These are phyloP conservation scores for Antennarius striatus DNA, from an alignment of 2,113 vertebrate genomes.

Conservation along the genomic window DNA sequence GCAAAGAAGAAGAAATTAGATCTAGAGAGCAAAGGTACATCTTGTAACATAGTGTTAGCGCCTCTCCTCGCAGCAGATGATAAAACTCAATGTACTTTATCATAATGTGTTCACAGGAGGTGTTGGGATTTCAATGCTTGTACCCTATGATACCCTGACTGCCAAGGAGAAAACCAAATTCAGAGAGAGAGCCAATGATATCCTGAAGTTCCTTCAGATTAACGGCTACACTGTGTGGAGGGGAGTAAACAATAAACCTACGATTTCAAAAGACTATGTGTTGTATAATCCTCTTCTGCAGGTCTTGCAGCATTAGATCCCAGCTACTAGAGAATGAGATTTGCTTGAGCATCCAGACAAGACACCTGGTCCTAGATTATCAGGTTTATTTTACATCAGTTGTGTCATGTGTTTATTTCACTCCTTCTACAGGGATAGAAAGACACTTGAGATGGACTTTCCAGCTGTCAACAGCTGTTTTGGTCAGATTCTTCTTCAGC, in stretches of 20 bases:
- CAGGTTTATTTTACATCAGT: too few relatives aligned
- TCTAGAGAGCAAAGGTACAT: conserved; percentile 88
- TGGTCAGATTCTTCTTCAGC: conserved; percentile 89
- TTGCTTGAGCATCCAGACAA: too few relatives aligned
- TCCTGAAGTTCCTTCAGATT: conserved; percentile 93
- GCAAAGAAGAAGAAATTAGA: conserved; percentile 92
- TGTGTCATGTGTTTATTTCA: conserved; percentile 10
- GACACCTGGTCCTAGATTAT: too few relatives aligned
- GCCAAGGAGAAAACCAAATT: conserved; percentile 92
- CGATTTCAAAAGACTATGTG: conserved; percentile 1
- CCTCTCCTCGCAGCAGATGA: neutral
- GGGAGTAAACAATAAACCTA: conserved; percentile 66
- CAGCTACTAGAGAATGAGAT: too few relatives aligned
- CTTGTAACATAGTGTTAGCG: too few relatives aligned
- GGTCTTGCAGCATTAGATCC: too few relatives aligned
- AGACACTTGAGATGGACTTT: conserved; percentile 86
- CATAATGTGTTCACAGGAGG: conserved; percentile 77
- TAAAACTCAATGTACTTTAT: conserved; percentile 7
- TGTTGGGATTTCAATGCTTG: conserved; percentile 85
- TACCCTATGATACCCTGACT: conserved; percentile 88
- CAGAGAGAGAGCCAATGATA: conserved; percentile 89
- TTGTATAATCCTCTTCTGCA: neutral
- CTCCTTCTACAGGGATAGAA: conserved; percentile 82
- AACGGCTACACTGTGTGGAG: conserved; percentile 92
- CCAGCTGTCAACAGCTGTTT: conserved; percentile 88